These are phyloP conservation scores for Zoanthus solanderi DNA, from an alignment of 92 coral and sea anemone species.

Conservation along the genomic window DNA sequence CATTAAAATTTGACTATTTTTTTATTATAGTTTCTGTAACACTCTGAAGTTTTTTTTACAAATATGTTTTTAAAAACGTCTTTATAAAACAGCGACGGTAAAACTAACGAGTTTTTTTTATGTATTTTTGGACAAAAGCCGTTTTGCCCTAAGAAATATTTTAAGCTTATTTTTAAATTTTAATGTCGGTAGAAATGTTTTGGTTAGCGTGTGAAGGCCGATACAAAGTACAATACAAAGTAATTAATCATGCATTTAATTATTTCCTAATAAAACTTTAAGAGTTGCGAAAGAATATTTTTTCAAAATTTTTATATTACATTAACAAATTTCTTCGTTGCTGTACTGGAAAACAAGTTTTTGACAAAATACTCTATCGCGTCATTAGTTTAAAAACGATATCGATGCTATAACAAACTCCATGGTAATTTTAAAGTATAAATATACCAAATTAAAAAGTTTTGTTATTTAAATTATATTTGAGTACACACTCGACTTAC, in stretches of 20 bases:
- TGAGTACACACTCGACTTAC: constrained; percentile 53
- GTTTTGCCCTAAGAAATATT: not conserved
- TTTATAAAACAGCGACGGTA: no score
- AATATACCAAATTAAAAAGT: not conserved
- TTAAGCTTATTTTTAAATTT: not conserved
- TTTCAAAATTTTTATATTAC: constrained; percentile 6
- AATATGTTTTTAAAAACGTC: no score
- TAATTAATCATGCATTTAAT: constrained; percentile 35
- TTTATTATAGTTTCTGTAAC: no score
- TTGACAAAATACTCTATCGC: not conserved
- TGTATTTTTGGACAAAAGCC: no score
- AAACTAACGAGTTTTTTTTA: no score
- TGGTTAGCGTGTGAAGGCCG: constrained; percentile 29
- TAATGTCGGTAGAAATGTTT: not conserved
- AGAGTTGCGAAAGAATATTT: no score
- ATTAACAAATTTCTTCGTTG: not conserved
- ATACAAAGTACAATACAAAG: constrained; percentile 11
- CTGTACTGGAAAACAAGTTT: not conserved
- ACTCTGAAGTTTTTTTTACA: no score
- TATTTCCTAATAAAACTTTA: not conserved
- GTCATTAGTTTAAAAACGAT: not conserved
- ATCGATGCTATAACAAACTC: not conserved
- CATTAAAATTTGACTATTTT: no score
- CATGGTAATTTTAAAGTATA: not conserved
- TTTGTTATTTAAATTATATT: not conserved